These are phyloP conservation scores for Criorhina ranunculi DNA, from an alignment of 2,888 invertebrate species.

Conservation along the genomic window DNA sequence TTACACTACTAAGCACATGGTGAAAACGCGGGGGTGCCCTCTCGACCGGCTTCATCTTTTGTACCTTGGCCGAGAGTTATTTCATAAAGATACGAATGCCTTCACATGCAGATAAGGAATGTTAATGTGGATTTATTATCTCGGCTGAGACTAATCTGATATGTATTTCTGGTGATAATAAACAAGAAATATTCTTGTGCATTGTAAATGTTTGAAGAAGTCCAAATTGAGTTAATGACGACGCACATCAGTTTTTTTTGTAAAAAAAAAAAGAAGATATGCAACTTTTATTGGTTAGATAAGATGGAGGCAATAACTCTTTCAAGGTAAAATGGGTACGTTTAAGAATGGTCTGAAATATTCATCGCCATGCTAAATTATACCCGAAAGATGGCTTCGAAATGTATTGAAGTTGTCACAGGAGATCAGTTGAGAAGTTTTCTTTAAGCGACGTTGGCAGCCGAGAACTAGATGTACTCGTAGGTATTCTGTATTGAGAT, in stretches of 20 bases:
- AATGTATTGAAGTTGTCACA: too few species aligned
- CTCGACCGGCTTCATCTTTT: neutral
- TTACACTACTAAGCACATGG: conserved; percentile 26
- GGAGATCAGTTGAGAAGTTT: too few species aligned
- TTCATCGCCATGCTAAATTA: too few species aligned
- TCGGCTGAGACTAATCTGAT: neutral
- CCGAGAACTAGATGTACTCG: too few species aligned
- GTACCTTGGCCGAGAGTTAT: conserved; percentile 17
- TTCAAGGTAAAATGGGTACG: neutral
- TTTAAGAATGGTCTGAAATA: neutral
- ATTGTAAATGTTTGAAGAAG: neutral
- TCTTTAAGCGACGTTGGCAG: too few species aligned
- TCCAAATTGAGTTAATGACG: neutral
- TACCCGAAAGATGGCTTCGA: too few species aligned
- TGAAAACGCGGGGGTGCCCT: conserved; percentile 21
- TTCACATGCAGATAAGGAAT: conserved; percentile 25
- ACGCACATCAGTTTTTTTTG: neutral
- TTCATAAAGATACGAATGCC: conserved; percentile 8
- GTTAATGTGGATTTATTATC: conserved; percentile 7
- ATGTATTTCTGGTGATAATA: neutral
- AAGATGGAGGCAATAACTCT: neutral
- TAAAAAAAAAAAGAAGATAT: neutral
- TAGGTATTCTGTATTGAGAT: too few species aligned
- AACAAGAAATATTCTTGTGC: neutral
- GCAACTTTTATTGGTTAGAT: neutral